Conservation (phyloP, 35 echinoderm and acorn worm genomes). For the Apostichopus japonicus region DNA sequence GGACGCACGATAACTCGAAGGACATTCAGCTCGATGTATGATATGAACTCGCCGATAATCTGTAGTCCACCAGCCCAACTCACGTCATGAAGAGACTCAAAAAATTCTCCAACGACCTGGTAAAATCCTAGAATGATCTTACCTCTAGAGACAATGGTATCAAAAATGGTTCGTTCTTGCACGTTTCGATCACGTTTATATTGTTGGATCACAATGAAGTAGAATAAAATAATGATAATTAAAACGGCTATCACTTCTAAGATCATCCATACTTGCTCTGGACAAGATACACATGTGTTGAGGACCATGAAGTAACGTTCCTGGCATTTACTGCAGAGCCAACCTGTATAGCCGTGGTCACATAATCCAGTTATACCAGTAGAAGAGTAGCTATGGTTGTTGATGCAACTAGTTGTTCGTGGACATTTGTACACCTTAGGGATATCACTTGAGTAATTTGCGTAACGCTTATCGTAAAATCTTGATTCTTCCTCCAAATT, state of each 20-base stretch:
- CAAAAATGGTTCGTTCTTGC: background rate
- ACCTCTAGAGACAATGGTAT: background rate
- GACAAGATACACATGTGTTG: background rate
- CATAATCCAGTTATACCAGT: background rate
- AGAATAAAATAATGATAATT: background rate
- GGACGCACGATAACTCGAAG: background rate
- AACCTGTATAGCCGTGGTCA: background rate
- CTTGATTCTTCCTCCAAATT: conserved; percentile 9
- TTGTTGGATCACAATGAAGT: background rate
- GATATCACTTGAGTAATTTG: background rate
- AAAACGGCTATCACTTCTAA: background rate
- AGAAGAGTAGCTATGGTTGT: background rate
- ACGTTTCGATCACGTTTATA: background rate
- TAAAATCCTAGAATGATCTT: conserved; percentile 33
- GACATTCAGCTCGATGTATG: conserved; percentile 7
- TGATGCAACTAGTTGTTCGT: background rate
- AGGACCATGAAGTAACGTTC: background rate
- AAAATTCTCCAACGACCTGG: conserved; percentile 12
- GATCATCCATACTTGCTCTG: background rate
- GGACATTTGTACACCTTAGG: conserved; percentile 13
- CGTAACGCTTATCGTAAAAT: background rate
- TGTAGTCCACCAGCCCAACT: background rate
- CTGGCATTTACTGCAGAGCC: conserved; percentile 10
- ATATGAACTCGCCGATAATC: conserved; percentile 9
- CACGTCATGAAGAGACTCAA: background rate